Evolutionary conservation across 1,140 invertebrate genomes (phyloP).

Genomic region (Parasteatoda tepidariorum): DNA sequence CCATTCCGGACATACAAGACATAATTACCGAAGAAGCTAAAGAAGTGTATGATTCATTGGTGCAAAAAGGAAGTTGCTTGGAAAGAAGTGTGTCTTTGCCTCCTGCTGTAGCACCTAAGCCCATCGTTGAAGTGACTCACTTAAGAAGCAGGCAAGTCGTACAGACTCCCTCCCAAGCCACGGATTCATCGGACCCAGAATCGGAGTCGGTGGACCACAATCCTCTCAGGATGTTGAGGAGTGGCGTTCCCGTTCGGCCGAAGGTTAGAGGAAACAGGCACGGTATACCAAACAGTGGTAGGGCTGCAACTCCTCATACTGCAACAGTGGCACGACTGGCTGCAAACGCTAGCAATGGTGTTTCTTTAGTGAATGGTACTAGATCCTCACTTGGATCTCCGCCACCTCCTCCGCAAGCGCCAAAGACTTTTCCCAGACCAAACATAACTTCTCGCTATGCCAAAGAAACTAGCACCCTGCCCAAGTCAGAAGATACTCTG

Average conservation of each 20-base stretch:
- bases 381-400: slow-evolving; percentile 56
- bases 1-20: slow-evolving; percentile 78
- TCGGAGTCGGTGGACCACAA: slow-evolving; percentile 73
- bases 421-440: slow-evolving; percentile 40
- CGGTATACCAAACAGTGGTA: slow-evolving; percentile 64
- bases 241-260: slow-evolving; percentile 74
- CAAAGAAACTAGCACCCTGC: slow-evolving; percentile 10
- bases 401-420: slow-evolving; percentile 55
- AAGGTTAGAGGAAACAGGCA: slow-evolving; percentile 74
- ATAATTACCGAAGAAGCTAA: slow-evolving; percentile 77
- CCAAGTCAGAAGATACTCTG: slow-evolving; percentile 4
- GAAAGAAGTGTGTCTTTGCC: slow-evolving; percentile 41
- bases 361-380: slow-evolving; percentile 21
- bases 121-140: slow-evolving; percentile 9
- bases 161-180: neutral
- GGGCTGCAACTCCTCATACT: slow-evolving; percentile 62
- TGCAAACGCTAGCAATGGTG: slow-evolving; percentile 41
- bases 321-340: slow-evolving; percentile 62
- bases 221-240: slow-evolving; percentile 79
- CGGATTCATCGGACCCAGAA: slow-evolving; percentile 60
- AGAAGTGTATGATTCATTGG: slow-evolving; percentile 89
- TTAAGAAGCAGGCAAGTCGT: slow-evolving; percentile 1
- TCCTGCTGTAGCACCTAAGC: slow-evolving; percentile 38
- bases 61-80: slow-evolving; percentile 76
- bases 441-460: slow-evolving; percentile 42